Evolutionary conservation across 2,113 vertebrate genomes (phyloP).

Genomic region (Penelope pileata): DNA sequence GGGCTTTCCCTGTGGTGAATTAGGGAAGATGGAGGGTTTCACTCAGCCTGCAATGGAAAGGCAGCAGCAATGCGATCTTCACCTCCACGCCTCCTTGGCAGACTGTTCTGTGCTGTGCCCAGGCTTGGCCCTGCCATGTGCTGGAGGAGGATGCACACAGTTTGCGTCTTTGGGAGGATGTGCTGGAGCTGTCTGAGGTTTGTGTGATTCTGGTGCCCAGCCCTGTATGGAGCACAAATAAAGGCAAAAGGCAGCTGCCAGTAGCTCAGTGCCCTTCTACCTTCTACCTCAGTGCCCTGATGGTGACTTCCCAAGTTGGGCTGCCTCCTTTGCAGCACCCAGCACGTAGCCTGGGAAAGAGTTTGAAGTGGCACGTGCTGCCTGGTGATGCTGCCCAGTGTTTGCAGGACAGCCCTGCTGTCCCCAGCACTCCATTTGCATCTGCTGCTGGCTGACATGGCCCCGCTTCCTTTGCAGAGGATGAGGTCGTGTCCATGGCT

Average conservation of each 20-base stretch:
- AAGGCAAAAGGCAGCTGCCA: background rate
- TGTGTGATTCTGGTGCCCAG: background rate
- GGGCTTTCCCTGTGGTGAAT: rapidly evolving
- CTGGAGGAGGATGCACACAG: background rate
- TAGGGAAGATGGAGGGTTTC: background rate
- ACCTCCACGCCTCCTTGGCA: background rate
- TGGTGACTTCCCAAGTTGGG: background rate
- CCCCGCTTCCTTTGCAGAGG: conserved; percentile 58
- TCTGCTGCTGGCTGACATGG: background rate
- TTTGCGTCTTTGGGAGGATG: background rate
- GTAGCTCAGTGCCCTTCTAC: background rate
- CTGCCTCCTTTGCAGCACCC: background rate
- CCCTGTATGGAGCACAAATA: background rate
- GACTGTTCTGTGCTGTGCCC: background rate
- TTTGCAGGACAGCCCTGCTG: background rate
- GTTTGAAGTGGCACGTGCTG: background rate
- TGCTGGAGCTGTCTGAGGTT: background rate
- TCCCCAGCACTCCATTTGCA: background rate
- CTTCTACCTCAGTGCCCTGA: no score
- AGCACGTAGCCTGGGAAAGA: background rate
- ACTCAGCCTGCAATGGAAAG: background rate
- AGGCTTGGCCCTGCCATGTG: rapidly evolving
- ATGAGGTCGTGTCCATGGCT: conserved; percentile 86
- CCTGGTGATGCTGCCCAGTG: background rate
- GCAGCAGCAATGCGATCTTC: background rate